Evolutionary conservation across 2,797 vertebrate species (phyloP).

Genomic region (Mycteria americana): DNA sequence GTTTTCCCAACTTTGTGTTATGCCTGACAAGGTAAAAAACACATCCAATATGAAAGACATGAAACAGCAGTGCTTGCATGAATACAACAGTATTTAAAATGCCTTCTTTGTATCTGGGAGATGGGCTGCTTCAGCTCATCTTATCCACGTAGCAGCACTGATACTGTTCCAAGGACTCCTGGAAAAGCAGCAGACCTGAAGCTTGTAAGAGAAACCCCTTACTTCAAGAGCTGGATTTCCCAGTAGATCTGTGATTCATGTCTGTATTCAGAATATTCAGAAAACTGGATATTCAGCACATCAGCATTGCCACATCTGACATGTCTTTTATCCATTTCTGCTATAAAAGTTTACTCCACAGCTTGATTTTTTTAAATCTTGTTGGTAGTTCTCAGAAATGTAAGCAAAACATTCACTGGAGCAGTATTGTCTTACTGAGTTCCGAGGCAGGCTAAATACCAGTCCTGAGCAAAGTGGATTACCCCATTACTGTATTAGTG

Average conservation of each 20-base stretch:
- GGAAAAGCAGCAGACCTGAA: neutral
- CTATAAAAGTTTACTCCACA: neutral
- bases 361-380: neutral
- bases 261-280: neutral
- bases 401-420: neutral
- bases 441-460: neutral
- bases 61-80: neutral
- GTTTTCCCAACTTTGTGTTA: neutral
- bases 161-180: neutral
- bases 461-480: neutral
- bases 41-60: accelerated
- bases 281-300: neutral
- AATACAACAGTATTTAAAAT: neutral
- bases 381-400: neutral
- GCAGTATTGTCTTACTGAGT: neutral
- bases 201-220: neutral
- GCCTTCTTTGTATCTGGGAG: neutral
- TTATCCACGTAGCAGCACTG: neutral
- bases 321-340: neutral
- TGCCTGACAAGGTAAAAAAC: neutral
- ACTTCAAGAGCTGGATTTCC: neutral
- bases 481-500: neutral
- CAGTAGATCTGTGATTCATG: neutral
- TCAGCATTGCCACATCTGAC: neutral
- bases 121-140: neutral